Percentiles rank a stretch among this genome's conserved stretches.
These are phyloP conservation scores for Apeira syringaria DNA, from an alignment of 2,888 invertebrate genomes.

Conservation along the genomic window DNA sequence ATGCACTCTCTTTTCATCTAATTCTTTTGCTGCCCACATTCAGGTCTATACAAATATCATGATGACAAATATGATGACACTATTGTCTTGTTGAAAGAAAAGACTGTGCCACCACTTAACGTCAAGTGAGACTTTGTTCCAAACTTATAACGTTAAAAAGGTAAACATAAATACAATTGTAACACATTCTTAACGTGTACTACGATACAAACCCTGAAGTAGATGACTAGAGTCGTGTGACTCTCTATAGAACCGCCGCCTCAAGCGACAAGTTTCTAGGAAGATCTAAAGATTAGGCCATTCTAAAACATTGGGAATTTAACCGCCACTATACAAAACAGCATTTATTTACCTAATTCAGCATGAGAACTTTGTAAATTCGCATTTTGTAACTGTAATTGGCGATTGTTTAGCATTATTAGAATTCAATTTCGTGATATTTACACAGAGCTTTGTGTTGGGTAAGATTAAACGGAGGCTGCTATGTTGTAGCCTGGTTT, in stretches of 20 bases:
- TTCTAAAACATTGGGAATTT: conserved; percentile 47
- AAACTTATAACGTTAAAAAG: no score
- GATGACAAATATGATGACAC: no score
- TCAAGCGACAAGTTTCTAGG: conserved; percentile 61
- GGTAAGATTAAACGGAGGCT: conserved; percentile 20
- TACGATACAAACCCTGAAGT: no score
- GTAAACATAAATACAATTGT: no score
- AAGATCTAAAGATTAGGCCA: conserved; percentile 64
- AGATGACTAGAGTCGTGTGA: conserved; percentile 54
- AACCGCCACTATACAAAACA: conserved; percentile 32
- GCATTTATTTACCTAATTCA: conserved; percentile 60
- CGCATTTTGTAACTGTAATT: conserved; percentile 60
- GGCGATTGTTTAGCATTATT: conserved; percentile 59
- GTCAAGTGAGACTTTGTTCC: no score
- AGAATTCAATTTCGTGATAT: conserved; percentile 56
- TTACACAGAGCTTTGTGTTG: conserved; percentile 35
- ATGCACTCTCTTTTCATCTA: no score
- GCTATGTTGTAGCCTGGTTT: conserved; percentile 9
- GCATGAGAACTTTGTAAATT: conserved; percentile 55
- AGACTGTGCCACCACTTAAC: no score
- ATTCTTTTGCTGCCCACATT: no score
- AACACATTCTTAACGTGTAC: no score
- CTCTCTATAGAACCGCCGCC: conserved; percentile 59
- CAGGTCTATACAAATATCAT: no score
- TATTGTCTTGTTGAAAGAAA: no score